Evolutionary conservation across 2,888 invertebrate species (phyloP).

Genomic region (Trissoscelio sp.): DNA sequence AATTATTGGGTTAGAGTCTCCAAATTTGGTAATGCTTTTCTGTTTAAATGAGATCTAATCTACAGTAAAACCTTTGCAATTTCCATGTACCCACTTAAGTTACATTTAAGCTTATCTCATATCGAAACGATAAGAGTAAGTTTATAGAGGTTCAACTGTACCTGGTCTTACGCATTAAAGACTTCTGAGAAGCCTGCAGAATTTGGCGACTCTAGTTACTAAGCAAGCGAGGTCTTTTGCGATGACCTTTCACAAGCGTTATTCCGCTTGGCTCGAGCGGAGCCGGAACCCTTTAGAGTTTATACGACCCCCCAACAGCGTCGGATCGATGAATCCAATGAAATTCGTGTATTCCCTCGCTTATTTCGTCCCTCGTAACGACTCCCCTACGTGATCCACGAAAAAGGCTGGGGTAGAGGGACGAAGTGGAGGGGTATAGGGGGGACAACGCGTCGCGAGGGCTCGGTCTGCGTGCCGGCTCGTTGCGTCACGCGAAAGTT

Average conservation of each 20-base stretch:
- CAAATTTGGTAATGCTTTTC: too few species aligned
- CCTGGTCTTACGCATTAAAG: background rate
- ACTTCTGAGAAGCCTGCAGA: background rate
- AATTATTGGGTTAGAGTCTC: too few species aligned
- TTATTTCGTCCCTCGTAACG: conserved; percentile 42
- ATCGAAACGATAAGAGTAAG: too few species aligned
- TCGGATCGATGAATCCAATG: conserved; percentile 67
- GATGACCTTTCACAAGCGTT: background rate
- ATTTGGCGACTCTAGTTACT: conserved; percentile 9
- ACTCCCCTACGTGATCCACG: conserved; percentile 32
- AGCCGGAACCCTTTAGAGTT: conserved; percentile 14
- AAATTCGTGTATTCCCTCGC: conserved; percentile 64
- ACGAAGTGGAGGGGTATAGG: background rate
- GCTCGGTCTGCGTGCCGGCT: conserved; percentile 45
- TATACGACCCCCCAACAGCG: conserved; percentile 31
- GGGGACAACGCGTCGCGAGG: conserved; percentile 30
- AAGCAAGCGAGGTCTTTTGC: background rate
- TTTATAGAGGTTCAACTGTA: too few species aligned
- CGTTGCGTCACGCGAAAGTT: conserved; percentile 28
- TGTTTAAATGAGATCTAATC: too few species aligned
- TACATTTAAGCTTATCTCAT: too few species aligned
- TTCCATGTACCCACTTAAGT: too few species aligned
- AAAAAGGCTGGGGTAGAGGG: background rate
- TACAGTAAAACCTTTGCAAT: too few species aligned
- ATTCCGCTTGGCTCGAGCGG: conserved; percentile 29